These are phyloP conservation scores for Odobenus rosmarus DNA, from an alignment of 2,113 vertebrate genomes.

Conservation along the genomic window DNA sequence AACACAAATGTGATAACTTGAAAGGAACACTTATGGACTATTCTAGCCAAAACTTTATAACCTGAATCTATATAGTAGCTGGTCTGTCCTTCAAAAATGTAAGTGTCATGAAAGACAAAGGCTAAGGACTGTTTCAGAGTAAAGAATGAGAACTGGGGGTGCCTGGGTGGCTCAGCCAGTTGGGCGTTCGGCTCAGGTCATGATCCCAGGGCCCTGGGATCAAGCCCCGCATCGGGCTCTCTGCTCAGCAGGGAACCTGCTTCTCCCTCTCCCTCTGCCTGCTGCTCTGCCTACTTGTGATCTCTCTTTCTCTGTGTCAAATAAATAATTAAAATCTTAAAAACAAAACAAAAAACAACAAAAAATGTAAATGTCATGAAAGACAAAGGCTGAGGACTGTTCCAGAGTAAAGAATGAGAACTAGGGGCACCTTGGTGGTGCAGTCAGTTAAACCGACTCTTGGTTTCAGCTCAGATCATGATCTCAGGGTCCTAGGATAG, in stretches of 20 bases:
- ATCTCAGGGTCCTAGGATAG: background rate
- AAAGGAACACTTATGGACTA: background rate
- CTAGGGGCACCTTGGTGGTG: background rate
- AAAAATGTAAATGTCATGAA: background rate
- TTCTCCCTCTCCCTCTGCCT: too few species aligned
- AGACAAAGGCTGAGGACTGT: background rate
- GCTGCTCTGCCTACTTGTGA: too few species aligned
- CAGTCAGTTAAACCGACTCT: too few species aligned
- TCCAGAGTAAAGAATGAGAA: slow-evolving; percentile 5
- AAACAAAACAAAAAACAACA: too few species aligned
- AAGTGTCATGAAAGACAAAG: slow-evolving; percentile 17
- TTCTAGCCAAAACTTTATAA: background rate
- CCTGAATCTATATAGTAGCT: background rate
- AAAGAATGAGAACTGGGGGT: background rate
- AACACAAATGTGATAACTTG: background rate
- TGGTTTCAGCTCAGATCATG: background rate
- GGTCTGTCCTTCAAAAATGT: background rate
- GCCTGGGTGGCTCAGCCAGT: background rate
- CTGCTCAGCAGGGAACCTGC: too few species aligned
- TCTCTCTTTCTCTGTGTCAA: too few species aligned
- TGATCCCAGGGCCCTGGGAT: too few species aligned
- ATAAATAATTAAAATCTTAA: too few species aligned
- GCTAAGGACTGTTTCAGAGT: background rate
- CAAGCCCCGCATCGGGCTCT: too few species aligned
- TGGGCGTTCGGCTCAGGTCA: too few species aligned